Evolutionary conservation across 1,140 invertebrate species (phyloP).

Genomic region (Mycetomoellerius zeteki): DNA sequence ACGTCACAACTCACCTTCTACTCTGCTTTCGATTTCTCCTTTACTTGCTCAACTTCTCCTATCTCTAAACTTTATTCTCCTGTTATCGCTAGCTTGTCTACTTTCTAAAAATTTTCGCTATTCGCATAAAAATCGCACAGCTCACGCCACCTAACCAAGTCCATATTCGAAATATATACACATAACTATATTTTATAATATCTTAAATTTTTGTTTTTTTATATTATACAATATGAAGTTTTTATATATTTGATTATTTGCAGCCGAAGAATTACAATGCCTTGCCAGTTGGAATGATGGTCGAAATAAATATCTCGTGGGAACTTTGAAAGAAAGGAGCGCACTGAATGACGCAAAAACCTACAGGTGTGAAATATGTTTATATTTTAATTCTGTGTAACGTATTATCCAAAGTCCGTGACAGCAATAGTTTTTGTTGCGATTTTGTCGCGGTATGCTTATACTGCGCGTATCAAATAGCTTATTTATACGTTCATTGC

Average conservation of each 20-base stretch:
- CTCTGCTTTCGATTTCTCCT: no score
- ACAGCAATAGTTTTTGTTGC: not conserved
- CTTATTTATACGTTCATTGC: constrained; percentile 1
- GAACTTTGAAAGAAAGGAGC: constrained; percentile 86
- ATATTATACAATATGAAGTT: not conserved
- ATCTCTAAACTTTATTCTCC: no score
- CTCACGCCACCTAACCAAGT: no score
- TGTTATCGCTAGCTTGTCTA: no score
- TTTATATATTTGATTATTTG: constrained; percentile 73
- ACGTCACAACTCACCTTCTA: no score
- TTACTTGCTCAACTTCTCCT: no score
- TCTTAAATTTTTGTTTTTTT: not conserved
- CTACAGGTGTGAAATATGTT: constrained; percentile 85
- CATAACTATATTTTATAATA: not conserved
- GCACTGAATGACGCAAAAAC: constrained; percentile 87
- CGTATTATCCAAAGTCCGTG: not conserved
- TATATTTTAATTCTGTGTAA: constrained; percentile 8
- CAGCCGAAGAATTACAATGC: constrained; percentile 90
- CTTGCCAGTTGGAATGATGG: constrained; percentile 90
- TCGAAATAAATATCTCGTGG: constrained; percentile 89
- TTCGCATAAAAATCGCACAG: no score
- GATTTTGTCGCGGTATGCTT: constrained; percentile 25
- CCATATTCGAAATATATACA: not conserved
- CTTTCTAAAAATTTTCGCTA: no score
- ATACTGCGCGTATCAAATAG: not conserved